phyloP scores from a whole-genome alignment of 2,113 vertebrate genomes.

The Thunnus maccoyii region DNA sequence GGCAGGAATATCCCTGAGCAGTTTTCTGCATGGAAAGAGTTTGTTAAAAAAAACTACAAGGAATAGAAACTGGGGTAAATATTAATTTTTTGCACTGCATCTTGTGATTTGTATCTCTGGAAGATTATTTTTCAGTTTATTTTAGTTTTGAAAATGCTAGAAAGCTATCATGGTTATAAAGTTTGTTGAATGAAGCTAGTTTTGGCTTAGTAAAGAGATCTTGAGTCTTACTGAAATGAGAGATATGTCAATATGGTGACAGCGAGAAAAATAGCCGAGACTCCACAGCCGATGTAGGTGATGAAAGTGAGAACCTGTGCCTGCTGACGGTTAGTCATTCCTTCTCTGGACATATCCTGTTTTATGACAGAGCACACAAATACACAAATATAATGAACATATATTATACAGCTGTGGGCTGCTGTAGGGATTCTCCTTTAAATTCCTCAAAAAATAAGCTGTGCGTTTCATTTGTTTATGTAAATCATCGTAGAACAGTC shows the following conservation, averaged over 20 bases:
- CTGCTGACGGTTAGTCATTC: constrained; percentile 74
- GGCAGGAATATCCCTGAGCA: constrained; percentile 94
- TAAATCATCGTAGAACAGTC: too few relatives aligned
- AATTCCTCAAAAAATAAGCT: too few relatives aligned
- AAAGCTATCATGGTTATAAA: too few relatives aligned
- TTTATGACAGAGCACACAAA: constrained; percentile 23
- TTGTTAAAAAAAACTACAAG: background rate
- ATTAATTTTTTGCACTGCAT: too few relatives aligned
- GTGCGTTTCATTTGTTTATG: too few relatives aligned
- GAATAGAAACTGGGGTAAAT: background rate
- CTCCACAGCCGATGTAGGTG: constrained; percentile 94
- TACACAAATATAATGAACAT: background rate
- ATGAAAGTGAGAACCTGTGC: constrained; percentile 91
- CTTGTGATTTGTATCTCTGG: background rate
- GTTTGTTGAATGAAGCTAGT: background rate
- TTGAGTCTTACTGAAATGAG: constrained; percentile 90
- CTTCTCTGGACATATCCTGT: constrained; percentile 89
- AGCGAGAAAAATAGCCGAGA: constrained; percentile 93
- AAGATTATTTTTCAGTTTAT: too few relatives aligned
- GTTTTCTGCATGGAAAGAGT: constrained; percentile 85
- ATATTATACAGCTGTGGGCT: background rate
- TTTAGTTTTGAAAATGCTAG: too few relatives aligned
- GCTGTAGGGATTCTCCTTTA: background rate
- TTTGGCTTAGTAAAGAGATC: background rate
- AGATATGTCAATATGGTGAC: constrained; percentile 94